These are phyloP conservation scores for Sturnus vulgaris DNA, from an alignment of 2,113 vertebrate species.

Conservation along the genomic window DNA sequence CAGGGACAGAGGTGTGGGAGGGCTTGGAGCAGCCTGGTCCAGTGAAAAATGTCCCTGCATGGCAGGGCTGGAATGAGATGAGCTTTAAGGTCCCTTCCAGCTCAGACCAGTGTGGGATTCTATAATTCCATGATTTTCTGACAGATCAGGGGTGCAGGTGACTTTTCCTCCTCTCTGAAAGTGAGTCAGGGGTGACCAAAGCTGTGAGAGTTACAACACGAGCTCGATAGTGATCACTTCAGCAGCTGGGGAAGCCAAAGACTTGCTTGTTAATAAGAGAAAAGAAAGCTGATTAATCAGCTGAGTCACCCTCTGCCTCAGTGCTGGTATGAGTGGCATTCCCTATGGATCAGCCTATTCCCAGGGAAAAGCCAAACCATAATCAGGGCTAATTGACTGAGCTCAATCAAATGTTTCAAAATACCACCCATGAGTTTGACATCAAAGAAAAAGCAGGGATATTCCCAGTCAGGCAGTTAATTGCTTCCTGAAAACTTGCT, in stretches of 20 bases:
- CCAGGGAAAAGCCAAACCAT: neutral
- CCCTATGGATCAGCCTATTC: neutral
- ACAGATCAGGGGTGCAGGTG: neutral
- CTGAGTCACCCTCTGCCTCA: slow-evolving; percentile 22
- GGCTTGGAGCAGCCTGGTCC: neutral
- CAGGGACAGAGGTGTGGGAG: neutral
- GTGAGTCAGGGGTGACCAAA: slow-evolving; percentile 14
- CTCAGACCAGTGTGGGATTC: neutral
- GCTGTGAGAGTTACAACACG: neutral
- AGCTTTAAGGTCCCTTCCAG: neutral
- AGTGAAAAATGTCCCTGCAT: neutral
- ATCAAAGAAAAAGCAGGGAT: neutral
- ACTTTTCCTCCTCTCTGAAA: neutral
- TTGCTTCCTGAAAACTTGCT: neutral
- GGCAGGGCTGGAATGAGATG: neutral
- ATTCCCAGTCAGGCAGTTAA: neutral
- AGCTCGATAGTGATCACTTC: neutral
- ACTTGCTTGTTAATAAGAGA: neutral
- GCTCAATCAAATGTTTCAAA: neutral
- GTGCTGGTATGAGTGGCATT: neutral
- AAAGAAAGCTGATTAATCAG: slow-evolving; percentile 26
- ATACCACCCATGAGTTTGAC: neutral
- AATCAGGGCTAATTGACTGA: neutral
- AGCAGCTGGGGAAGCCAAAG: neutral
- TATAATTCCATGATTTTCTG: neutral